Conservation (phyloP, 2,888 invertebrate genomes). For the Dryococelus australis region DNA sequence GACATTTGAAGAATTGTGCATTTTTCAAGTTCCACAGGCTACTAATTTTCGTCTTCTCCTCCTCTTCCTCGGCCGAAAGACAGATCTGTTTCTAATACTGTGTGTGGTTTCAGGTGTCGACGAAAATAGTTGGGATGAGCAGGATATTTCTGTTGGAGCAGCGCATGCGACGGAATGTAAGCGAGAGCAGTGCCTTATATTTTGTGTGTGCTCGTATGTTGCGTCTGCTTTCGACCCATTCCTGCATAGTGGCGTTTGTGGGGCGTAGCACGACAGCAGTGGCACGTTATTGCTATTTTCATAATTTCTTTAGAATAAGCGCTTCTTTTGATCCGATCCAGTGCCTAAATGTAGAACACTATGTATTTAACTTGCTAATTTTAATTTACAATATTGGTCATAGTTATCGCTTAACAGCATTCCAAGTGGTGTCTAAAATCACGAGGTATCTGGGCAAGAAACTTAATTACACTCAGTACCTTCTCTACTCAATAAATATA, state of each 20-base stretch:
- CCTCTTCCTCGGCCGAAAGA: not conserved
- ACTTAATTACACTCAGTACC: too few species aligned
- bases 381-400: too few species aligned
- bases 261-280: not conserved
- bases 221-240: not conserved
- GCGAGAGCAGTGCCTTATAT: not conserved
- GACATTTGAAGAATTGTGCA: not conserved
- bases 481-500: too few species aligned
- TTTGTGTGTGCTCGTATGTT: not conserved
- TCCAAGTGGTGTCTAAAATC: too few species aligned
- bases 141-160: slow-evolving; percentile 28
- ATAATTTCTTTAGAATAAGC: too few species aligned
- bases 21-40: not conserved
- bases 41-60: not conserved
- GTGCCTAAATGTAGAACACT: too few species aligned
- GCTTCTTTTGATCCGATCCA: too few species aligned
- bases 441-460: too few species aligned
- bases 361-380: too few species aligned
- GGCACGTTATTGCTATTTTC: not conserved
- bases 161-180: slow-evolving; percentile 25
- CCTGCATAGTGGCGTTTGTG: not conserved
- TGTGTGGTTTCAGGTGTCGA: slow-evolving; percentile 27
- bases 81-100: slow-evolving; percentile 2
- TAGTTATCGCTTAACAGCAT: too few species aligned
- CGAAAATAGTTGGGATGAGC: slow-evolving; percentile 29